Percentiles rank a stretch among this genome's conserved stretches.
phyloP scores from a whole-genome alignment of 2,797 vertebrate genomes.

The Neoniphon sammara region DNA sequence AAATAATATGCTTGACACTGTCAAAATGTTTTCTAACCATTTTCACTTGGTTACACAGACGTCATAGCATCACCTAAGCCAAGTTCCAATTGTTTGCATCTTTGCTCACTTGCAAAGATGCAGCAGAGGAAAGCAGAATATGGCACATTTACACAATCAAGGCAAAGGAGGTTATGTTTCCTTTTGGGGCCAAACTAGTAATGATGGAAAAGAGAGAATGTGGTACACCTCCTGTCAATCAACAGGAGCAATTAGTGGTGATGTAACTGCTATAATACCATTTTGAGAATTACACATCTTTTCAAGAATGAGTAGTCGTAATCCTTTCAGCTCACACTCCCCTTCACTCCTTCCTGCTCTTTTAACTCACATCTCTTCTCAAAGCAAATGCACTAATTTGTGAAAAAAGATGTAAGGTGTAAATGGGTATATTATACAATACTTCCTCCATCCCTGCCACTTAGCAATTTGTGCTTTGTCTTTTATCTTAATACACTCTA shows the following conservation, averaged over 20 bases:
- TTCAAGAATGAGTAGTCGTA: conserved; percentile 8
- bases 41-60: no score
- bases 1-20: no score
- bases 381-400: conserved; percentile 14
- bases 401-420: conserved; percentile 4
- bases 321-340: conserved; percentile 11
- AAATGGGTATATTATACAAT: conserved; percentile 26
- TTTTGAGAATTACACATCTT: conserved; percentile 1
- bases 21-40: no score
- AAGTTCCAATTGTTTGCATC: not conserved
- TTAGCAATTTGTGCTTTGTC: not conserved
- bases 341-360: conserved; percentile 12
- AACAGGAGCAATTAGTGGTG: not conserved
- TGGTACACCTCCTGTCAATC: conserved; percentile 12
- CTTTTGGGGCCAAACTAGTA: conserved; percentile 4
- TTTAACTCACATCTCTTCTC: conserved; percentile 19
- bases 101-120: not conserved
- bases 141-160: not conserved
- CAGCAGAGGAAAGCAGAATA: not conserved
- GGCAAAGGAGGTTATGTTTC: not conserved
- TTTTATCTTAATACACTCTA: conserved; percentile 1
- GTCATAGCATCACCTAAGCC: not conserved
- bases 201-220: not conserved
- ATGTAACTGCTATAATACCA: not conserved
- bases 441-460: conserved; percentile 11